Evolutionary conservation across 2,797 vertebrate genomes (phyloP).

Genomic region (Sylvilagus floridanus): DNA sequence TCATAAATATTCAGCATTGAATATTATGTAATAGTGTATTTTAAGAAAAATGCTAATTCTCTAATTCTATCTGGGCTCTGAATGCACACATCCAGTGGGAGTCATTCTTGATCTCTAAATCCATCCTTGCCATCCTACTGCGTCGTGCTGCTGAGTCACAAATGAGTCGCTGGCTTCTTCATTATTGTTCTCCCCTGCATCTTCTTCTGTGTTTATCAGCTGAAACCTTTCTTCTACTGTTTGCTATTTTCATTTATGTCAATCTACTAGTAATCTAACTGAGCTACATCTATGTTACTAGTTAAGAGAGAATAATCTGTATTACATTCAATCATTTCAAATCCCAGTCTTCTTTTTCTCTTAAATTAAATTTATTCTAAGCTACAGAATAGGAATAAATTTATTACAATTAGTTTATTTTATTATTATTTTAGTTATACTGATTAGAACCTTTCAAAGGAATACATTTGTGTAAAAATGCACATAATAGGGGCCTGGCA

Average conservation of each 20-base stretch:
- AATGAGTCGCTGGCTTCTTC: not conserved
- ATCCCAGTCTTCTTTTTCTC: not conserved
- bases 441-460: not conserved
- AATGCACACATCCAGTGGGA: constrained; percentile 37
- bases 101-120: constrained; percentile 22
- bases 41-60: constrained; percentile 45
- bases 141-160: constrained; percentile 38
- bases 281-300: not conserved
- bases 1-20: not conserved
- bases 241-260: not conserved
- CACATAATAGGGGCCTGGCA: not conserved
- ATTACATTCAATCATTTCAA: not conserved
- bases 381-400: not conserved
- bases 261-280: not conserved
- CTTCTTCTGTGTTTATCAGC: constrained; percentile 32
- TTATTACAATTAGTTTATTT: not conserved
- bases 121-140: constrained; percentile 12
- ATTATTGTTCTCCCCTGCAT: constrained; percentile 33
- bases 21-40: constrained; percentile 25
- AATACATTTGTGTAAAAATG: not conserved
- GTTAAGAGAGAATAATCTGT: not conserved
- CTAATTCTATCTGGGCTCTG: not conserved
- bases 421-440: not conserved
- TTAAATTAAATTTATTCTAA: not conserved
- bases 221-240: not conserved